Conservation (phyloP, 2,797 vertebrate species). For the Ctenochaetus hawaiiensis region DNA sequence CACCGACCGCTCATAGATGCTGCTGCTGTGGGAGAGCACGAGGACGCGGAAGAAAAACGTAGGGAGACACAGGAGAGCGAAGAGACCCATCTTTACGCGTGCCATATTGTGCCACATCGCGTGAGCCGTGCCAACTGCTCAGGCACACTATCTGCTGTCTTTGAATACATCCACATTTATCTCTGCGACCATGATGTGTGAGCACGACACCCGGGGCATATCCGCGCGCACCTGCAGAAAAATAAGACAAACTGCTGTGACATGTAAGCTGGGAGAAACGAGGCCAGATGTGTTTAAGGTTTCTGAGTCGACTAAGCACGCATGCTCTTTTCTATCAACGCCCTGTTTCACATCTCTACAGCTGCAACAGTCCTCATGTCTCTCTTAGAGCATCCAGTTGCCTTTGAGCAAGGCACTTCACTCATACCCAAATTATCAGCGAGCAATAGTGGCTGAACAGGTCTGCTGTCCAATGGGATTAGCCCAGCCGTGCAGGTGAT, state of each 20-base stretch:
- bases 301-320: constrained; percentile 51
- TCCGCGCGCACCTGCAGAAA: constrained; percentile 69
- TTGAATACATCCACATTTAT: constrained; percentile 71
- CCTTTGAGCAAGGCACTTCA: constrained; percentile 62
- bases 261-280: constrained; percentile 25
- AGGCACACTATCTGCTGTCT: constrained; percentile 78
- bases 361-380: constrained; percentile 13
- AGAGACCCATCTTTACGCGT: constrained; percentile 89
- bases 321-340: constrained; percentile 58
- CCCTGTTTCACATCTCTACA: constrained; percentile 43
- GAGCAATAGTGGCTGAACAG: neutral
- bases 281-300: constrained; percentile 48
- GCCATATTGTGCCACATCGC: constrained; percentile 83
- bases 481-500: neutral
- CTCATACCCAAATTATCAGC: constrained; percentile 1
- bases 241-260: constrained; percentile 51
- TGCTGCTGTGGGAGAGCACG: constrained; percentile 84
- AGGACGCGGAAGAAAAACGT: constrained; percentile 84
- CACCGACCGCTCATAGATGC: constrained; percentile 81
- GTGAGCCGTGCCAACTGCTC: constrained; percentile 66
- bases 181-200: constrained; percentile 70
- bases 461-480: neutral
- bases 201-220: constrained; percentile 55
- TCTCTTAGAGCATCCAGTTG: neutral
- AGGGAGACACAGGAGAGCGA: constrained; percentile 85